phyloP scores from a whole-genome alignment of 1,140 invertebrate species.

The Drosophila miranda region DNA sequence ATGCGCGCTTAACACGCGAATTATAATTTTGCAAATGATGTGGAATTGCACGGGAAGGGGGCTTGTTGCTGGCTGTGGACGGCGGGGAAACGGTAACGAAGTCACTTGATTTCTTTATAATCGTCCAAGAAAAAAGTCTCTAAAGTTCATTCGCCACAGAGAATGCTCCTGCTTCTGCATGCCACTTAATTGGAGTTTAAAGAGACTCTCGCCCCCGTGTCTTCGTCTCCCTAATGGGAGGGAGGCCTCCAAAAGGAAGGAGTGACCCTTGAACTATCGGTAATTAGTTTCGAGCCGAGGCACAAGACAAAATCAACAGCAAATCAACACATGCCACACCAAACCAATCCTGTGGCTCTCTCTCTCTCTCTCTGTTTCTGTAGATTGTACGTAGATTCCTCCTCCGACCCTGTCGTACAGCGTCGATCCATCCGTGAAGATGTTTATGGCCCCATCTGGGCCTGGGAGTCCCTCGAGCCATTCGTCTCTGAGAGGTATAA shows the following conservation, averaged over 20 bases:
- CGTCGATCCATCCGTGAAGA: no score
- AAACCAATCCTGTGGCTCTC: no score
- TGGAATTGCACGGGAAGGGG: constrained; percentile 14
- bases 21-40: constrained; percentile 81
- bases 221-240: no score
- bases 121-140: constrained; percentile 44
- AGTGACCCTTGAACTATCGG: constrained; percentile 69
- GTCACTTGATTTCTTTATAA: constrained; percentile 77
- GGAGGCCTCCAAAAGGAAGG: constrained; percentile 10
- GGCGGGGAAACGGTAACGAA: neutral
- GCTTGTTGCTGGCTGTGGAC: neutral
- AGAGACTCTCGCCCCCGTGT: constrained; percentile 37
- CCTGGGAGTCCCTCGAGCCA: no score
- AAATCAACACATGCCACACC: constrained; percentile 62
- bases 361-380: neutral
- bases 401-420: no score
- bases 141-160: constrained; percentile 13
- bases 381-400: no score
- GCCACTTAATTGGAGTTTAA: constrained; percentile 76
- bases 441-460: no score
- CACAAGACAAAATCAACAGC: constrained; percentile 67
- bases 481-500: no score
- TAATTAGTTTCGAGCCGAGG: constrained; percentile 65
- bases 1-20: constrained; percentile 81
- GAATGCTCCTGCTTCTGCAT: neutral